phyloP scores from a whole-genome alignment of 2,797 vertebrate species.

The Danio jaintianensis region DNA sequence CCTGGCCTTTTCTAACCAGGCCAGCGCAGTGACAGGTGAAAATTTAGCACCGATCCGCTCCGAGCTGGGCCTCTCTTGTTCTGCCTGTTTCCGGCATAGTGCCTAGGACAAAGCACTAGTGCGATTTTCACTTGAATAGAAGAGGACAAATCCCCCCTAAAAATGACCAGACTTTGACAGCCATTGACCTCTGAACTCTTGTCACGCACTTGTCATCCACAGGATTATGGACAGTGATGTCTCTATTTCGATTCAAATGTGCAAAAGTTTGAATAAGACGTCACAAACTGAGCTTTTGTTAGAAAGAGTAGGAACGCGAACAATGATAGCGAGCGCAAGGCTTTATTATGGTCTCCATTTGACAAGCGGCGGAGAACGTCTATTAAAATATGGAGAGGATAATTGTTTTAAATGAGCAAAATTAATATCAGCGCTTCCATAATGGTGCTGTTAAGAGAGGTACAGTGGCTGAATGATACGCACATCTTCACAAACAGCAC shows the following conservation, averaged over 20 bases:
- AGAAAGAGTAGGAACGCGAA: conserved; percentile 19
- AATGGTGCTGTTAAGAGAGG: conserved; percentile 49
- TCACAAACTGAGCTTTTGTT: conserved; percentile 20
- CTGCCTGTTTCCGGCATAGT: conserved; percentile 52
- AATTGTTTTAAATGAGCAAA: conserved; percentile 53
- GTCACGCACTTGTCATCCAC: conserved; percentile 54
- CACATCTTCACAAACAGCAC: conserved; percentile 46
- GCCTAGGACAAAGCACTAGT: conserved; percentile 46
- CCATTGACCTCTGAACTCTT: conserved; percentile 54
- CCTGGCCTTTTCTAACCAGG: conserved; percentile 77
- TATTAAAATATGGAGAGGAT: conserved; percentile 52
- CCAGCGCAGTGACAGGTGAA: conserved; percentile 69
- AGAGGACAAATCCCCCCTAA: conserved; percentile 44
- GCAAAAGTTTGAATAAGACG: conserved; percentile 29
- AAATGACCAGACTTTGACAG: conserved; percentile 57
- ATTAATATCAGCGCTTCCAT: conserved; percentile 50
- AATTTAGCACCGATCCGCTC: conserved; percentile 64
- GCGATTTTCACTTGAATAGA: conserved; percentile 53
- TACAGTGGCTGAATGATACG: conserved; percentile 35
- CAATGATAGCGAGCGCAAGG: conserved; percentile 24
- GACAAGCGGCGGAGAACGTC: conserved; percentile 44
- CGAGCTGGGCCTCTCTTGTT: conserved; percentile 37
- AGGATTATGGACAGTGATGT: conserved; percentile 55
- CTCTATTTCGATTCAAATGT: conserved; percentile 57
- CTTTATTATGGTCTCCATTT: conserved; percentile 49